Evolutionary conservation across 2,888 invertebrate genomes (phyloP), one percentile per base, ranked within the genome.

Genomic region (Eupithecia insigniata): DNA sequence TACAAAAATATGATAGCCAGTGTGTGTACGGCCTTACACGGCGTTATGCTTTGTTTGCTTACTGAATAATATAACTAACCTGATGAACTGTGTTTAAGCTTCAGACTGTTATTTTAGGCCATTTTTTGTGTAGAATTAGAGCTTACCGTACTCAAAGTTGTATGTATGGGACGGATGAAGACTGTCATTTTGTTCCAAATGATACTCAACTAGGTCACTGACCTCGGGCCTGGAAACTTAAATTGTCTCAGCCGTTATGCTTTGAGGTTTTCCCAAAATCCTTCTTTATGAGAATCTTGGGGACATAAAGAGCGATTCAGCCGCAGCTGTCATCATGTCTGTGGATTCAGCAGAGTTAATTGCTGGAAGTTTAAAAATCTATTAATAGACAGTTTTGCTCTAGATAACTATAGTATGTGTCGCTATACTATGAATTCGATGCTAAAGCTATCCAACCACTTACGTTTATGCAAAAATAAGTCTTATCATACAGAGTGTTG

Each of bases 1-100:
- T 22, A 0, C 46, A 51, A 51, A 51, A 55, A 14, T 55, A 55
- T 26, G 12, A 51, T 12, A 26, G 26, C 61, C 34, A 12, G 34
- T n/a, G n/a, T 71, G 69, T 69, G 55, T 61, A 66, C 66, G 26
- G 32, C 67, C n/a, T 67, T 36, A 39, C 55, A 7, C 22, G 51
- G 51, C 46, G 60, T 32, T 66, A 69, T 70, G 67, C 73, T 69
- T 73, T 79, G 75, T 77, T 77, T 77, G 79, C 66, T 74, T 73
- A 74, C 68, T 77, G 76, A 75, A 79, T 72, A 73, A 74, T 73
- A 77, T 62, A 62, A 60, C 36, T 67, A 72, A 72, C 75, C 75
- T 73, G 73, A 77, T 74, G 76, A 76, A 76, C 72, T 70, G 71
- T 70, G 75, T 74, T 71, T 75, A 73, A 70, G 69, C 58, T 69